Base-by-base conservation (phyloP, 1,140 invertebrate species). In the Aphelenchoides fujianensis region DNA sequence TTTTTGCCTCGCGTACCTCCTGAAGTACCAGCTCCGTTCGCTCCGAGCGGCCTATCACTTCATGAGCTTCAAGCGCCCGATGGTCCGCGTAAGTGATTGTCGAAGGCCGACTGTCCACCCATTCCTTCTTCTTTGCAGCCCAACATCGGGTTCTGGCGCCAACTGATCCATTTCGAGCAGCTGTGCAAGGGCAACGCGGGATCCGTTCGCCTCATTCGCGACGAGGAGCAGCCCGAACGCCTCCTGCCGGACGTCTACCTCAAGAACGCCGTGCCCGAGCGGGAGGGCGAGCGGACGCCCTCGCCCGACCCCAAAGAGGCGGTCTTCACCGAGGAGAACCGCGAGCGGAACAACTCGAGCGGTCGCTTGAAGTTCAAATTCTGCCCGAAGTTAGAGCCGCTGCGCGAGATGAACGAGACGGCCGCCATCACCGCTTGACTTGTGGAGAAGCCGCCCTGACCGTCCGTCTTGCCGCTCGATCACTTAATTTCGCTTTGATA, bases 61-160 rank as follows among this genome's bases (percentile, higher is more conserved):
- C 35, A 82, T 83, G 82, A 77, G 73, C 66, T 74, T 70, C 9
- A 83, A 82, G 63, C 86, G 93, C 68, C 89, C 90, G 1, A 90
- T 92, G 84, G 91, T 95, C 66, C 89, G 91, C 75, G n/a, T n/a
- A n/a, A n/a, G n/a, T n/a, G n/a, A n/a, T n/a, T n/a, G n/a, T n/a
- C n/a, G n/a, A n/a, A n/a, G n/a, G n/a, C n/a, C n/a, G n/a, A n/a
- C n/a, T n/a, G n/a, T n/a, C n/a, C n/a, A n/a, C n/a, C n/a, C n/a
- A n/a, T n/a, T n/a, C n/a, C n/a, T n/a, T n/a, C n/a, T n/a, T n/a
- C n/a, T n/a, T n/a, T n/a, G n/a, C n/a, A n/a, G n/a, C 93, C 93
- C 0, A 96, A 96, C 84, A 89, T 90, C 5, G 92, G 92, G 2
- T 96, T 96, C 87, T 93, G 94, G 88, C 87, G 89, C 54, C 93